These are phyloP conservation scores for Ceratina japonica DNA, from an alignment of 1,140 invertebrate species.

Conservation along the genomic window DNA sequence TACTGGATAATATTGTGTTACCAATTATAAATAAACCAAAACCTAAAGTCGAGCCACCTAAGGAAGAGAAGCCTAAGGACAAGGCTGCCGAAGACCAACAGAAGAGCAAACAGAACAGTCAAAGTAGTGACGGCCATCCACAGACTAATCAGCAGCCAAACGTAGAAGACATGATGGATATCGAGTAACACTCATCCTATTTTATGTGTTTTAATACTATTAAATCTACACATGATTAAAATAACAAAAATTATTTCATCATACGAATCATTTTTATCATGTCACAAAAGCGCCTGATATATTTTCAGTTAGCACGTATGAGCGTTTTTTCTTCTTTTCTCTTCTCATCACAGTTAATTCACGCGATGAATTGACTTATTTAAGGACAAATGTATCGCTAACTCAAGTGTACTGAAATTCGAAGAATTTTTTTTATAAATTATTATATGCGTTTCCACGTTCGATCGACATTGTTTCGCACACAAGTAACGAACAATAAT, in stretches of 20 bases:
- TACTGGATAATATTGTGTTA: slow-evolving; percentile 84
- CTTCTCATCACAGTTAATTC: slow-evolving; percentile 34
- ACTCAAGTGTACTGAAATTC: slow-evolving; percentile 39
- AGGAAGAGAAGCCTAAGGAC: slow-evolving; percentile 73
- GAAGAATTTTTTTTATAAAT: slow-evolving; percentile 35
- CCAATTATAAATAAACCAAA: slow-evolving; percentile 92
- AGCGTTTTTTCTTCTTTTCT: slow-evolving; percentile 36
- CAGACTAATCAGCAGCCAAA: slow-evolving; percentile 80
- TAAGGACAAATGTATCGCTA: slow-evolving; percentile 19
- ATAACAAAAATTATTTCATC: slow-evolving; percentile 60
- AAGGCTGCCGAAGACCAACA: slow-evolving; percentile 64
- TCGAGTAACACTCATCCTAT: slow-evolving; percentile 71
- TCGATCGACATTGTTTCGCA: neutral
- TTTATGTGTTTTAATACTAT: slow-evolving; percentile 63
- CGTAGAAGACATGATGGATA: slow-evolving; percentile 80
- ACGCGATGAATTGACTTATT: slow-evolving; percentile 44
- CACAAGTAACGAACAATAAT: too few species aligned
- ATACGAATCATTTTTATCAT: slow-evolving; percentile 51
- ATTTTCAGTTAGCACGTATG: slow-evolving; percentile 44
- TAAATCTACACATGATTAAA: slow-evolving; percentile 62
- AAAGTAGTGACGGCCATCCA: slow-evolving; percentile 60
- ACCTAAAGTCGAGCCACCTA: slow-evolving; percentile 83
- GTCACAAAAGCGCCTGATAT: slow-evolving; percentile 62
- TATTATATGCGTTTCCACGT: neutral
- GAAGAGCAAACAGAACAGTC: slow-evolving; percentile 68